Evolutionary conservation across 2,113 vertebrate genomes (phyloP).

Genomic region (Isichthys henryi): DNA sequence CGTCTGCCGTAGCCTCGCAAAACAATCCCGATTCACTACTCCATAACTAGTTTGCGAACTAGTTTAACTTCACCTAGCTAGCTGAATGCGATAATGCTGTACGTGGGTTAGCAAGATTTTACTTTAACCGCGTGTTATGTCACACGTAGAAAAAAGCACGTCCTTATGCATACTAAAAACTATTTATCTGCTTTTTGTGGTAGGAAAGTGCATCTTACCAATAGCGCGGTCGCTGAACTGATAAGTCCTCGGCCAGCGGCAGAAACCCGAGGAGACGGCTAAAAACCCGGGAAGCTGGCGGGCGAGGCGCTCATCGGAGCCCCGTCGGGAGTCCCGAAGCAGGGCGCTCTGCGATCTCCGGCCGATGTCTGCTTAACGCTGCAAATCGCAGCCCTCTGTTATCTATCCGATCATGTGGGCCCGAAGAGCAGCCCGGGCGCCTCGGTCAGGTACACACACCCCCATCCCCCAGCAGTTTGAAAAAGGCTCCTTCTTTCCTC

Average conservation of each 20-base stretch:
- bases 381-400: background rate
- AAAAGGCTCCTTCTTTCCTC: conserved; percentile 31
- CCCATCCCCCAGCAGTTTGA: conserved; percentile 52
- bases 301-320: background rate
- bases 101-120: background rate
- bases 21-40: background rate
- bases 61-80: background rate
- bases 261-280: background rate
- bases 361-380: background rate
- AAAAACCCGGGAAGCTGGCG: background rate
- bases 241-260: background rate
- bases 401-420: conserved; percentile 28
- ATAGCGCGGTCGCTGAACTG: background rate
- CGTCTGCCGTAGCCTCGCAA: background rate
- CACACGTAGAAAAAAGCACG: background rate
- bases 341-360: background rate
- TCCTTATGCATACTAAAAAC: background rate
- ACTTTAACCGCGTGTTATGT: background rate
- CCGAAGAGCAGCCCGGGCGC: conserved; percentile 39
- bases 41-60: background rate
- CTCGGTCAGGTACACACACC: conserved; percentile 32
- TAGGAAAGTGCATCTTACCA: background rate
- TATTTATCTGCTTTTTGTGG: background rate
- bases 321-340: background rate
- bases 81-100: background rate